Conservation (phyloP, 30 jellyfish, hydroid and myxozoan genomes). For the Pseudorhiza aurosa region DNA sequence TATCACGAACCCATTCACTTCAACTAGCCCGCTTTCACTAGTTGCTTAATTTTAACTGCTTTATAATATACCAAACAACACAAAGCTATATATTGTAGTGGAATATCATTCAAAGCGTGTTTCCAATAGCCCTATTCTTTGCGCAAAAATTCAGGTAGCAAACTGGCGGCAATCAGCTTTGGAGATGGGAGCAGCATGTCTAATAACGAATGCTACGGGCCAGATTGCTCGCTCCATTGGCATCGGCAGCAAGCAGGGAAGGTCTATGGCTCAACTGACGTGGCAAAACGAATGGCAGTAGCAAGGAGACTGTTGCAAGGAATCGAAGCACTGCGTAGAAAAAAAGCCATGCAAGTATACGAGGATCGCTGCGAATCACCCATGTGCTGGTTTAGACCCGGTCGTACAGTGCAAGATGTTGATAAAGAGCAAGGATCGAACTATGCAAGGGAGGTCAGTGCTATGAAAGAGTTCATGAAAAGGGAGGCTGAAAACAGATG, state of each 20-base stretch:
- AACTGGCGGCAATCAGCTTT: no score
- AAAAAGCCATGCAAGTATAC: neutral
- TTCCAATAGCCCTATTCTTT: no score
- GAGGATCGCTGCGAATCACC: conserved; percentile 56
- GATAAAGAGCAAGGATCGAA: neutral
- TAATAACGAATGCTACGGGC: no score
- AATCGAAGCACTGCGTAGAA: neutral
- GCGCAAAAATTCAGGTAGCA: no score
- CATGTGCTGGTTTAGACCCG: conserved; percentile 69
- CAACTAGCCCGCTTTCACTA: no score
- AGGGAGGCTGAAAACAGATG: conserved; percentile 1
- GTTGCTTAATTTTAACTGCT: no score
- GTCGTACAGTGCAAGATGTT: conserved; percentile 13
- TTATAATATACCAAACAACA: no score
- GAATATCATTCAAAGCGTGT: no score
- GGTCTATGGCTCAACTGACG: neutral
- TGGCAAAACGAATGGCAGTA: neutral
- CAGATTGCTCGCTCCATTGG: no score
- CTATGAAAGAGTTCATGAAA: neutral
- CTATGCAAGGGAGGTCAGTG: conserved; percentile 17
- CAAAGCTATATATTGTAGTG: no score
- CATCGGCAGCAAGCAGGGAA: conserved; percentile 24
- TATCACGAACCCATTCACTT: no score
- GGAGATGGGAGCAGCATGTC: no score
- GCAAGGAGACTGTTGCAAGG: conserved; percentile 3